Percentiles rank a stretch among this genome's conserved stretches.
Conservation (phyloP, 2,888 invertebrate species). For the Rhopalosiphum nymphaeae region DNA sequence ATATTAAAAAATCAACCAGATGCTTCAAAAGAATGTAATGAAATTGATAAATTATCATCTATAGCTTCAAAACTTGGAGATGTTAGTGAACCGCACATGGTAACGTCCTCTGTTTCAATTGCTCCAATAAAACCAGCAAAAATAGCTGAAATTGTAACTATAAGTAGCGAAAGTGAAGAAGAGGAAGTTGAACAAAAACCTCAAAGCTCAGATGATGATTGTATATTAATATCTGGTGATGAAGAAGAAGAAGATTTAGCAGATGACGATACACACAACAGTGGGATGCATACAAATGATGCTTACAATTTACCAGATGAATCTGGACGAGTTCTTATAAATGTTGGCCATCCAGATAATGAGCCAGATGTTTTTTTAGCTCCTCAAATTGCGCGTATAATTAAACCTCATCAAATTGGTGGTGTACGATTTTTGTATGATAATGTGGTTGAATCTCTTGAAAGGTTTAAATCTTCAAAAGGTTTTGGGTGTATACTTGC, state of each 20-base stretch:
- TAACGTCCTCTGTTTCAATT: slow-evolving; percentile 73
- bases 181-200: slow-evolving; percentile 64
- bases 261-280: slow-evolving; percentile 90
- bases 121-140: slow-evolving; percentile 70
- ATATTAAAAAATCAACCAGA: slow-evolving; percentile 68
- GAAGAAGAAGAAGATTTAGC: slow-evolving; percentile 84
- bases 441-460: slow-evolving; percentile 94
- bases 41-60: slow-evolving; percentile 66
- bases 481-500: slow-evolving; percentile 99
- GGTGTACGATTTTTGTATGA: slow-evolving; percentile 96
- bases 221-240: slow-evolving; percentile 84
- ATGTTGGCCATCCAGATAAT: slow-evolving; percentile 90
- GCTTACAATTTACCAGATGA: slow-evolving; percentile 91
- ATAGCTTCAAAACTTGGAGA: slow-evolving; percentile 65
- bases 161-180: slow-evolving; percentile 69
- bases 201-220: slow-evolving; percentile 78
- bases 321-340: slow-evolving; percentile 91
- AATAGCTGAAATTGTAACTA: slow-evolving; percentile 75
- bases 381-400: slow-evolving; percentile 88
- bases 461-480: slow-evolving; percentile 85
- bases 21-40: slow-evolving; percentile 65
- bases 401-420: slow-evolving; percentile 97
- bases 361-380: slow-evolving; percentile 94
- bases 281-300: slow-evolving; percentile 94
- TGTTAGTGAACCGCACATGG: slow-evolving; percentile 70